phyloP scores from a whole-genome alignment of 2,797 vertebrate genomes.

The Peromyscus melanophrys region DNA sequence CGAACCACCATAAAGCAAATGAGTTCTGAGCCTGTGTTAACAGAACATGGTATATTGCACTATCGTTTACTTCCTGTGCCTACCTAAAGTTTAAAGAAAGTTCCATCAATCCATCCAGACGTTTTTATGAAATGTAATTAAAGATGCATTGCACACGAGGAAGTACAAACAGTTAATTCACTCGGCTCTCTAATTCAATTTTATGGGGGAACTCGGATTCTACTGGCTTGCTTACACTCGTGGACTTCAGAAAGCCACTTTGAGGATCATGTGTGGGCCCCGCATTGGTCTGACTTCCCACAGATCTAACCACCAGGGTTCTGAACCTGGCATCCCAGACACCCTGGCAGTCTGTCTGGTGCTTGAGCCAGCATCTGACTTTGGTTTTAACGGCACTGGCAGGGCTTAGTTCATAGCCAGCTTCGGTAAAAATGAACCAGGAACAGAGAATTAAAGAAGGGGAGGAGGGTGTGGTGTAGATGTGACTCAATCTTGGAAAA shows the following conservation, averaged over 20 bases:
- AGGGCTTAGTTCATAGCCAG: not conserved
- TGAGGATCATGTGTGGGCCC: not conserved
- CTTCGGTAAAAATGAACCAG: not conserved
- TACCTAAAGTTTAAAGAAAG: slow-evolving; percentile 71
- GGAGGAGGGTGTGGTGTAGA: fast-evolving
- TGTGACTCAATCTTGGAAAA: not conserved
- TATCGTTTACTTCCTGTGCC: slow-evolving; percentile 15
- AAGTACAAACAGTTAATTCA: slow-evolving; percentile 49
- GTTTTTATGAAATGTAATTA: slow-evolving; percentile 77
- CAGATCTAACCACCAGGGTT: not conserved
- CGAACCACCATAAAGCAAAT: slow-evolving; percentile 61
- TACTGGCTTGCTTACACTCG: not conserved
- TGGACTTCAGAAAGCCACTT: not conserved
- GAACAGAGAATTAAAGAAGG: not conserved
- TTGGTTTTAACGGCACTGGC: not conserved
- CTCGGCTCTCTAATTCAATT: slow-evolving; percentile 56
- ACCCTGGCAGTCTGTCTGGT: not conserved
- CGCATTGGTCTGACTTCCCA: fast-evolving
- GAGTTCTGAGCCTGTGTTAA: not conserved
- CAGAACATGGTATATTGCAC: slow-evolving; percentile 40
- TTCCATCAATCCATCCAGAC: slow-evolving; percentile 69
- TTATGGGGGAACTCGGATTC: slow-evolving; percentile 42
- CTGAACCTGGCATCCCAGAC: not conserved
- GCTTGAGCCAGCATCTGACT: too few species aligned
- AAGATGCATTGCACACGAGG: not conserved